These are phyloP conservation scores for Pituophis catenifer DNA, from an alignment of 2,113 vertebrate species.

Conservation along the genomic window DNA sequence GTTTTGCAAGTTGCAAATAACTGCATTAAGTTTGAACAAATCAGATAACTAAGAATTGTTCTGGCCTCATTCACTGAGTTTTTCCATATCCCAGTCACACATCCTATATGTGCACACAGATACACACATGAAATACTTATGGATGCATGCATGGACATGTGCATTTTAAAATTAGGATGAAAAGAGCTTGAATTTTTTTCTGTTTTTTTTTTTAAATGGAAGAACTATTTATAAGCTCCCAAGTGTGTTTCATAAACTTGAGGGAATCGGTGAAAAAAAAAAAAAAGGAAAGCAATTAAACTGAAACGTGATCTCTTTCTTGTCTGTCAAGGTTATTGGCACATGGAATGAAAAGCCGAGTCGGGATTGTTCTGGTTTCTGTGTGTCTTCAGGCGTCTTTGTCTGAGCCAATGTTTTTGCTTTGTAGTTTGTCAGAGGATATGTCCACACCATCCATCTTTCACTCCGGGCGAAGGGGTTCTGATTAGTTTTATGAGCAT, in stretches of 20 bases:
- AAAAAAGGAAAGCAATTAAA: neutral
- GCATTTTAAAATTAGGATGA: neutral
- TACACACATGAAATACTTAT: neutral
- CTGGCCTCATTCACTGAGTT: neutral
- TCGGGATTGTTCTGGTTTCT: accelerated
- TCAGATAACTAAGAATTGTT: neutral
- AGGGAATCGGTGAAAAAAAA: neutral
- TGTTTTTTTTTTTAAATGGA: neutral
- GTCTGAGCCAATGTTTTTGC: neutral
- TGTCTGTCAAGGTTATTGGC: neutral
- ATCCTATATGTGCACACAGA: neutral
- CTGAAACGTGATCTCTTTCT: neutral
- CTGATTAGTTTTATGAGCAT: neutral
- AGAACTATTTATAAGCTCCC: neutral
- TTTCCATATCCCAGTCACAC: neutral
- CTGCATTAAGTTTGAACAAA: neutral
- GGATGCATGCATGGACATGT: neutral
- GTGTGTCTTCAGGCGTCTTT: conserved; percentile 6
- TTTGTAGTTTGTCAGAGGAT: neutral
- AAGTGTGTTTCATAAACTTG: neutral
- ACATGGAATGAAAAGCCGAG: neutral
- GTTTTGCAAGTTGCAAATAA: neutral
- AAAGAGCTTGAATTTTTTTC: neutral
- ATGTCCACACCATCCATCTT: neutral
- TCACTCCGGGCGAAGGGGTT: neutral